A percentile compares a stretch with the other conserved stretches of the same genome.
These are phyloP conservation scores for Tolypeutes matacus DNA, from an alignment of 2,797 vertebrate genomes.

Conservation along the genomic window DNA sequence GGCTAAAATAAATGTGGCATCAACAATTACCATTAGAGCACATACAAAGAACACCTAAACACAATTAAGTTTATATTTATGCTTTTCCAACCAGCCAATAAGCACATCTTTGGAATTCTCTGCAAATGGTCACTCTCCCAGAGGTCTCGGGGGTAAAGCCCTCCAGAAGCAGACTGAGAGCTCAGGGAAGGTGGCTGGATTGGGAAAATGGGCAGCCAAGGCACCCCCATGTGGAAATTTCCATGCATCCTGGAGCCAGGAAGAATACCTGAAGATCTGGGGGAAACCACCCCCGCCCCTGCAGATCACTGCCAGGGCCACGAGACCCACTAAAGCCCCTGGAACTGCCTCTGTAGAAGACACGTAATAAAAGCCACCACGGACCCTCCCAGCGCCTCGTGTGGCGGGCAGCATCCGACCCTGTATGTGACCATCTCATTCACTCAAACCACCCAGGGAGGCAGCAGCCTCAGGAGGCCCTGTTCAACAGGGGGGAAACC, in stretches of 20 bases:
- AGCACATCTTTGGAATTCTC: background rate
- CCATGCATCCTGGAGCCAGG: background rate
- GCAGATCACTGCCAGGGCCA: background rate
- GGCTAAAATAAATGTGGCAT: background rate
- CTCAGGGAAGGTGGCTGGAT: accelerated
- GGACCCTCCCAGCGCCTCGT: background rate
- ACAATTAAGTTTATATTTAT: background rate
- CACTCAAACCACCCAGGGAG: background rate
- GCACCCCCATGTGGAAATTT: accelerated
- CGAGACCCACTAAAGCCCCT: background rate
- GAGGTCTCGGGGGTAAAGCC: background rate
- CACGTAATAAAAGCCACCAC: background rate
- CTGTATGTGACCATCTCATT: background rate
- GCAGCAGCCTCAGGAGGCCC: background rate
- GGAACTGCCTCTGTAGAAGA: background rate
- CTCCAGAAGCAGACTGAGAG: too few species aligned
- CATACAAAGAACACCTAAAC: background rate
- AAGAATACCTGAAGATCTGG: background rate
- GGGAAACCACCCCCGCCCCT: background rate
- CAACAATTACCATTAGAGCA: background rate
- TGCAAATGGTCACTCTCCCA: background rate
- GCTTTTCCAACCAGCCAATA: background rate
- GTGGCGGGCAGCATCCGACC: background rate
- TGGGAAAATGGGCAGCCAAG: background rate
- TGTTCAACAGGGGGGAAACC: background rate